phyloP scores from a whole-genome alignment of 2,888 invertebrate species.

The Melanostoma scalare region DNA sequence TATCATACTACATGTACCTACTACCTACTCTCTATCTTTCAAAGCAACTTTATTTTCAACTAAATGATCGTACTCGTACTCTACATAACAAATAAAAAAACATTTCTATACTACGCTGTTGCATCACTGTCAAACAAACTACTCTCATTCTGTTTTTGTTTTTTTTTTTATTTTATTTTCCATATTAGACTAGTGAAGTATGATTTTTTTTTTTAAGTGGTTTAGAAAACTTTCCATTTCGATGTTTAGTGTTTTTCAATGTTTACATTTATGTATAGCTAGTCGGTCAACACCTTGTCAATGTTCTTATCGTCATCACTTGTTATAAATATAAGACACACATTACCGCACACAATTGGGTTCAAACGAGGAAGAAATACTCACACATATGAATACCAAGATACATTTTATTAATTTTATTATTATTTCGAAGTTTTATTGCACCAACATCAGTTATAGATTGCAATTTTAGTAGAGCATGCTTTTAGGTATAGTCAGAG shows the following conservation, averaged over 20 bases:
- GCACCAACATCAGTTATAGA: no score
- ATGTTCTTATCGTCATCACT: constrained; percentile 27
- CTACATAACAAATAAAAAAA: constrained; percentile 59
- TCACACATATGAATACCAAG: no score
- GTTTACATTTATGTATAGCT: constrained; percentile 36
- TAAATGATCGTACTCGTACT: constrained; percentile 68
- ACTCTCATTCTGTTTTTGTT: constrained; percentile 40
- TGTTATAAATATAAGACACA: constrained; percentile 45
- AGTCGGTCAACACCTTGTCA: constrained; percentile 25
- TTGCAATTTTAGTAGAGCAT: no score
- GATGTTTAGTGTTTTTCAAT: constrained; percentile 53
- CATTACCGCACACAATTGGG: constrained; percentile 41
- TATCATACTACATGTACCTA: constrained; percentile 74
- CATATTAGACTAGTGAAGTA: constrained; percentile 36
- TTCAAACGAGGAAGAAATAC: background rate
- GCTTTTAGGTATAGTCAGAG: no score
- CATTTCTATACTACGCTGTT: constrained; percentile 63
- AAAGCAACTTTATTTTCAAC: constrained; percentile 61
- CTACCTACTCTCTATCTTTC: constrained; percentile 58
- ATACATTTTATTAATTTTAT: no score
- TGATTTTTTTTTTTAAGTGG: constrained; percentile 10
- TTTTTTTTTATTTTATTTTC: constrained; percentile 43
- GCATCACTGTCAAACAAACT: constrained; percentile 66
- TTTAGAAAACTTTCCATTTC: constrained; percentile 30
- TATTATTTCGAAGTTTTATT: no score